Base-by-base conservation (phyloP, 2,888 invertebrate species). In the Perdita meconis region DNA sequence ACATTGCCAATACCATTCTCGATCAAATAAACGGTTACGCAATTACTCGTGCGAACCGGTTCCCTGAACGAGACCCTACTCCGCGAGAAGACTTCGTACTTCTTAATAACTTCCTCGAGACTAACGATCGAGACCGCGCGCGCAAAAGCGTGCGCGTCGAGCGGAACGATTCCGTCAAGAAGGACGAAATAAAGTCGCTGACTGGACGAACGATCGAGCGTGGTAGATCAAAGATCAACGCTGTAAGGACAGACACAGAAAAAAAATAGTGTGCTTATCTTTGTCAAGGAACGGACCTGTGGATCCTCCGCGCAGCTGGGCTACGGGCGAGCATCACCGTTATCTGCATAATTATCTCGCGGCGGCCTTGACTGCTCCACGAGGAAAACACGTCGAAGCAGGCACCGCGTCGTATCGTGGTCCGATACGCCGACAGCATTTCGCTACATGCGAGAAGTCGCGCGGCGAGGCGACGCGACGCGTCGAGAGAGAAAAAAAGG, bases 241-340 rank as follows among this genome's bases (percentile, higher is more conserved):
- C 36, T 34, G 24, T 36, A 69, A 68, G 44, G 24, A 50, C 60
- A 65, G 38, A 65, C 63, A 51, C 42, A 60, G 1, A 40, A 30
- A 4, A 30, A 30, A 26, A 78, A 26, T 19, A 36, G 30, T 26
- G 55, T 56, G 59, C 65, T 69, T 72, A 79, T 78, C 72, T 61
- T 74, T 60, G 22, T n/a, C 53, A 67, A 53, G 44, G 40, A 82
- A 84, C 84, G 83, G 84, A 84, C 84, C 84, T 84, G 85, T 73
- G 51, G 73, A 60, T 84, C 71, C 80, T 85, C 77, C 47, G 44
- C 57, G 75, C 66, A 61, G 83, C 68, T 53, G 66, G 53, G 67
- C 59, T 69, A 78, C 76, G 66, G 76, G 56, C 68, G 51, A 59
- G 66, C 66, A 67, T 75, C 70, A 55, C 69, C 78, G 76, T 76